Evolutionary conservation across 1,140 invertebrate genomes (phyloP), one percentile per base, ranked within the genome.

Genomic region (Meloidogyne chitwoodi): DNA sequence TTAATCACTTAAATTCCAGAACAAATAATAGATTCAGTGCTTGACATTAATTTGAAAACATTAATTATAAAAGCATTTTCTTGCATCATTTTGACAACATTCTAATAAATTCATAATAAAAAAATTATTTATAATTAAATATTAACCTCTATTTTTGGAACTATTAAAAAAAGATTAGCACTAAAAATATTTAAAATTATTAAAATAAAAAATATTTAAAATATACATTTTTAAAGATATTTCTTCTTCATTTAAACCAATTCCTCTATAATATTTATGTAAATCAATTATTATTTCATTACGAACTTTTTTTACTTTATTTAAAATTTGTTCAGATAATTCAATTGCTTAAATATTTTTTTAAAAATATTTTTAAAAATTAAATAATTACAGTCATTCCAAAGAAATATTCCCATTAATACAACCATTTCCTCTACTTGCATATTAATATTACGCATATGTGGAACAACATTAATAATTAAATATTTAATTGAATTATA

Each of bases 61-160:
- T 56, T 56, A n/a, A 19, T 56, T 56, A 56, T 56, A 16, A 19
- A 19, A 8, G 48, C 48, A 22, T 56, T 56, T 14, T 56, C 48
- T 56, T 56, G 48, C 48, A 56, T 56, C 48, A 56, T 56, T 56
- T 56, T 56, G 5, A 56, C 48, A 56, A 56, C 48, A 56, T 56
- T 56, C 48, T 56, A 8, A n/a, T 22, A n/a, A 56, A 6, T 56
- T 56, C 0, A 56, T n/a, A 6, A 56, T n/a, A n/a, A n/a, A n/a
- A n/a, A n/a, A n/a, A n/a, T n/a, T n/a, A n/a, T n/a, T n/a, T n/a
- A n/a, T n/a, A n/a, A n/a, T n/a, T n/a, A n/a, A n/a, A n/a, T n/a
- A n/a, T n/a, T n/a, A n/a, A 80, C 79, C 64, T 80, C 82, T 19
- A 80, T 24, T 77, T 80, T 83, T 0, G 79, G 79, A 68, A 80